Evolutionary conservation across 2,888 invertebrate genomes (phyloP), one percentile per base, ranked within the genome.

Genomic region (Margaritifera margaritifera): DNA sequence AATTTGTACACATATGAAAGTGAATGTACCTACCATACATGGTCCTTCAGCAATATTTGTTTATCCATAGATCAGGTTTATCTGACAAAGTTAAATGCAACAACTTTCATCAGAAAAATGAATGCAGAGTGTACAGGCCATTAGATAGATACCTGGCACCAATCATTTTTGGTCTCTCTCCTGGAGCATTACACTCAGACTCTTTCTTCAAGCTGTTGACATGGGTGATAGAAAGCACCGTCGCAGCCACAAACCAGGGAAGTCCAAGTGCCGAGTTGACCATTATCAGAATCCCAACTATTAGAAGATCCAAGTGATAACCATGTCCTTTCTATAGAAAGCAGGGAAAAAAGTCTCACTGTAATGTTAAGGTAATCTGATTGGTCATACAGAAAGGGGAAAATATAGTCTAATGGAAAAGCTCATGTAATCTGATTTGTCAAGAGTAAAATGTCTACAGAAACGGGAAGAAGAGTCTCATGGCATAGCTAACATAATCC

Each of bases 211-310:
- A 91, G 0, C 97, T 97, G 90, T 98, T 97, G 2, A 99, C 98
- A 88, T 99, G 99, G 87, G 98, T 98, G 82, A 99, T 97, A 76
- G 98, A 97, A 53, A 99, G 91, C 2, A 99, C 99, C 0, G 99
- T 99, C 1, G 98, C 99, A 19, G 99, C 99, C 52, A 99, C 91
- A 80, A 91, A 91, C 85, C 90, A 90, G 0, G 98, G 98, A 64
- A 99, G 91, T 2, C 98, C 98, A 93, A 98, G 94, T 2, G 96
- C 87, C 18, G 97, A 96, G 75, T 97, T 97, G 71, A 98, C 92
- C 83, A 95, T 92, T 84, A 99, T 98, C 66, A 98, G 91, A 72
- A 96, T 93, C 3, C 96, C 94, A 76, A 98, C 91, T 1, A 99
- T 92, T 86, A 98, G 96, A 50, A 99, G 92, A 90, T 99, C 98